phyloP scores from a whole-genome alignment of 2,113 vertebrate genomes.

The Cervus canadensis region DNA sequence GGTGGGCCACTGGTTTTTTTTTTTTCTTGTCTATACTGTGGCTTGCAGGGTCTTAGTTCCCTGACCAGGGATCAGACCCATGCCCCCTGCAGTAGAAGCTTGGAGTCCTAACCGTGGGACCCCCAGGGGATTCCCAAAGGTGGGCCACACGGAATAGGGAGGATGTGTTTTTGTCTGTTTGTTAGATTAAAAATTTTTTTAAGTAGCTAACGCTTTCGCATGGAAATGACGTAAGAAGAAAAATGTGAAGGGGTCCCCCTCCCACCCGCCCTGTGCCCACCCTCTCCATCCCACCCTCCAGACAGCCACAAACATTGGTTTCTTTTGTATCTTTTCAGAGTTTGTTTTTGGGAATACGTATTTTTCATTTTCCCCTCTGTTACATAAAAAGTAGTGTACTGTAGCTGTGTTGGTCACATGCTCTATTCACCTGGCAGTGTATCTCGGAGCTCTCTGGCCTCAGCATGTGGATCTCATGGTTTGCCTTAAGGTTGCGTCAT shows the following conservation, averaged over 20 bases:
- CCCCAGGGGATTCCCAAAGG: no score
- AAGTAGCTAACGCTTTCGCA: neutral
- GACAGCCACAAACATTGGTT: neutral
- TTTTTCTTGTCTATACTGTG: no score
- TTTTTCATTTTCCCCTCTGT: neutral
- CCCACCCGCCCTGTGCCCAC: accelerated
- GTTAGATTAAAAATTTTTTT: neutral
- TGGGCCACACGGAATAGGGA: no score
- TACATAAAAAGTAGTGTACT: accelerated
- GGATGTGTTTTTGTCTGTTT: neutral
- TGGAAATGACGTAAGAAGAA: neutral
- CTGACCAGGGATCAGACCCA: no score
- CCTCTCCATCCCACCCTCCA: neutral
- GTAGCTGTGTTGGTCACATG: accelerated
- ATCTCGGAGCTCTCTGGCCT: neutral
- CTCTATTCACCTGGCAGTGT: neutral
- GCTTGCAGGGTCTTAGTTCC: neutral
- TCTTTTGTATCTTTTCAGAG: neutral
- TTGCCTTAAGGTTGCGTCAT: neutral
- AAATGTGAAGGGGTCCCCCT: neutral
- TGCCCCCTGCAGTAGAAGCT: no score
- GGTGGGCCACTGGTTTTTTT: no score
- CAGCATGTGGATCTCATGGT: neutral
- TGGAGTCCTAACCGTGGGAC: no score
- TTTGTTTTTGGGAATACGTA: neutral